Conservation (phyloP, 2,797 vertebrate genomes). For the Danio aesculapii region DNA sequence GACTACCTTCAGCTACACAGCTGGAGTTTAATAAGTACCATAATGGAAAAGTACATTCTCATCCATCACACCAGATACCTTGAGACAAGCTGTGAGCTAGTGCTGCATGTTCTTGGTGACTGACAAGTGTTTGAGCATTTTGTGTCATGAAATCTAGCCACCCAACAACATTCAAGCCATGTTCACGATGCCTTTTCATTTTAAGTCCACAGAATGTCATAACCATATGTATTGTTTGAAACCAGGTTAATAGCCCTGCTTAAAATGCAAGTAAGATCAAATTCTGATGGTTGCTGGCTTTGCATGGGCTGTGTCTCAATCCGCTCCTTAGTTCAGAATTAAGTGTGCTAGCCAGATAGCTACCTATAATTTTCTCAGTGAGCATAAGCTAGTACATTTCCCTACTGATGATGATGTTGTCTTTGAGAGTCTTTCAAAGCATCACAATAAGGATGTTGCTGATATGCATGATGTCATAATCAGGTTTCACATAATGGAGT, state of each 20-base stretch:
- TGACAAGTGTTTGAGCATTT: neutral
- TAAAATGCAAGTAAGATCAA: neutral
- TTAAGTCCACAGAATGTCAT: constrained; percentile 20
- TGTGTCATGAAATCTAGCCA: constrained; percentile 25
- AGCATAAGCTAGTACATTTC: neutral
- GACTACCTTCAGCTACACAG: constrained; percentile 12
- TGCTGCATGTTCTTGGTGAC: neutral
- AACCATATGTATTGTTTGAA: neutral
- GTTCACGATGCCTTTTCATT: constrained; percentile 21
- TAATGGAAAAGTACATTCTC: constrained; percentile 11
- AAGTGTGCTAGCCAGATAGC: neutral
- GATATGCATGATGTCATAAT: constrained; percentile 12
- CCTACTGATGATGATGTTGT: neutral
- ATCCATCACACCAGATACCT: constrained; percentile 1
- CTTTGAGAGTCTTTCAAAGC: neutral
- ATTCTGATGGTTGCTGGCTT: constrained; percentile 3
- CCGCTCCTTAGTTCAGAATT: too few species aligned
- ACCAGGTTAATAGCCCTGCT: neutral
- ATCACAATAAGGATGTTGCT: constrained; percentile 18
- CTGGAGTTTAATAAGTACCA: constrained; percentile 26
- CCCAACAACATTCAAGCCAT: constrained; percentile 42
- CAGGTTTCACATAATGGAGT: constrained; percentile 2
- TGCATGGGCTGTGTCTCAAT: constrained; percentile 3
- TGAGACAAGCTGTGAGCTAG: constrained; percentile 7
- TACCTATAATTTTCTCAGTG: neutral